These are phyloP conservation scores for Sericinus montela DNA, from an alignment of 2,888 invertebrate species.

Conservation along the genomic window DNA sequence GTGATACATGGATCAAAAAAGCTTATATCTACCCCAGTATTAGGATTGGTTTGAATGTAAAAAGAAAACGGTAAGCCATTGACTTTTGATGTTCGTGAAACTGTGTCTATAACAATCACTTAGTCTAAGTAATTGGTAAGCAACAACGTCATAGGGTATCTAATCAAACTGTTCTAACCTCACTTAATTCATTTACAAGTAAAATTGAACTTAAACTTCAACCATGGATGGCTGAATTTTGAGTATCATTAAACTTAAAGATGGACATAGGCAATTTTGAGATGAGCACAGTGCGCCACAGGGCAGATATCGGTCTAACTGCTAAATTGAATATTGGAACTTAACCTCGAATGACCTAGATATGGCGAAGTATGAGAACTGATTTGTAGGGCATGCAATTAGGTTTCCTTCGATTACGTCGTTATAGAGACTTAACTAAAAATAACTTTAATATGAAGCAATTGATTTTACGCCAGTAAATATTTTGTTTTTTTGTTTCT, in stretches of 20 bases:
- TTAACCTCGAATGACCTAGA: slow-evolving; percentile 45
- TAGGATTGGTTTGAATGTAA: too few relatives aligned
- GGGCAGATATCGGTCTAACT: slow-evolving; percentile 58
- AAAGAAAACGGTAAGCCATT: too few relatives aligned
- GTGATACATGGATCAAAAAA: too few relatives aligned
- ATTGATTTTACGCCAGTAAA: neutral
- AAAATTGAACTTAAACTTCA: slow-evolving; percentile 28
- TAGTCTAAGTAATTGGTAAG: slow-evolving; percentile 70
- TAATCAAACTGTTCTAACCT: slow-evolving; percentile 61
- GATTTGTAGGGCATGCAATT: slow-evolving; percentile 33
- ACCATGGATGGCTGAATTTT: slow-evolving; percentile 27
- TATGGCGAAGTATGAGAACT: slow-evolving; percentile 35
- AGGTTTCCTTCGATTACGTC: slow-evolving; percentile 19
- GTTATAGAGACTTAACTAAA: neutral
- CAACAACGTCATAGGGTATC: slow-evolving; percentile 54
- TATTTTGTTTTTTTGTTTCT: too few relatives aligned
- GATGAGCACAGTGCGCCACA: slow-evolving; percentile 50
- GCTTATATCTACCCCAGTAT: too few relatives aligned
- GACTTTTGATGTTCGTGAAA: slow-evolving; percentile 4
- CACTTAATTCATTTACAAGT: slow-evolving; percentile 29
- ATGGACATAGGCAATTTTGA: slow-evolving; percentile 57
- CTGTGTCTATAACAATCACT: slow-evolving; percentile 60
- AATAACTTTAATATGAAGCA: neutral
- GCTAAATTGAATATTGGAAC: slow-evolving; percentile 66
- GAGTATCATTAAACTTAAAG: slow-evolving; percentile 33